Evolutionary conservation across 2,113 vertebrate species (phyloP), one percentile per base, ranked within the genome.

Genomic region (Lophotis ruficrista): DNA sequence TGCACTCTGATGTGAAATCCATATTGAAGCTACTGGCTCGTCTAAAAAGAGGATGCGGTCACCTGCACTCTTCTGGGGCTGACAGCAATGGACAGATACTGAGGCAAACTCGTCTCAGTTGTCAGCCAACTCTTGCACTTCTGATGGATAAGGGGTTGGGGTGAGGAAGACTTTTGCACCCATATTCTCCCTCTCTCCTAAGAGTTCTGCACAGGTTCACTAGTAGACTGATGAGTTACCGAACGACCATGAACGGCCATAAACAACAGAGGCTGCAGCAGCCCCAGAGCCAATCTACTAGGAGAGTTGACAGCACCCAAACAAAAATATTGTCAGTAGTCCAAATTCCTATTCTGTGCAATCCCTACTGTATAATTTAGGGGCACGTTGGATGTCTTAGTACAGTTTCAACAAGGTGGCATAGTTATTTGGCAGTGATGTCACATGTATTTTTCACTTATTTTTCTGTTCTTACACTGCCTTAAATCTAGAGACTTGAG

Each of bases 1-100:
- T 0, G 2, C 4, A 6, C 51, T 38, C 33, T 3, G 4, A 27
- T 51, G 53, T n/a, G 61, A 85, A 80, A 85, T 48, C 14, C 47
- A 22, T 2, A 3, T 7, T 85, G 43, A 37, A 73, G 62, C 5
- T 41, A 10, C 21, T 0, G 2, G 12, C 22, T 30, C 9, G 0
- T 4, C 18, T 27, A 45, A 82, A 72, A 43, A 43, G 41, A 87
- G 19, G 14, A 11, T 3, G 28, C 1, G 14, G 21, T 8, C 35
- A 65, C 2, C 51, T 41, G 51, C 48, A 20, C 21, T 53, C 23
- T 66, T 60, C n/a, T 30, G 22, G 37, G 31, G 48, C 68, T 79
- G 58, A 16, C 25, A 77, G 19, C 38, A 77, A 21, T 6, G 21
- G 30, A 38, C 20, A 66, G 45, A 35, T 38, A 54, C 0, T 2